phyloP scores from a whole-genome alignment of 2,888 invertebrate genomes.

The Odontocerum albicorne region DNA sequence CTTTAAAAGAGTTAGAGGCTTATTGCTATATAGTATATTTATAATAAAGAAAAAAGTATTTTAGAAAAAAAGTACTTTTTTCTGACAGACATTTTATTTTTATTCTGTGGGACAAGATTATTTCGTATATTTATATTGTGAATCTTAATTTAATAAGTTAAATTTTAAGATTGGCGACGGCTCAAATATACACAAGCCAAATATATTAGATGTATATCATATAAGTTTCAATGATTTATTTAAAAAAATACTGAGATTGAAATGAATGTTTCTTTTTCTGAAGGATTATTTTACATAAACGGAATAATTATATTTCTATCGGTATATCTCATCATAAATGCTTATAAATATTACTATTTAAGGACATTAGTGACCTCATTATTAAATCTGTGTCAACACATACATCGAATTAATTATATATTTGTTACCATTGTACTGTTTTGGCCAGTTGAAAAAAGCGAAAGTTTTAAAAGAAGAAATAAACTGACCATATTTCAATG shows the following conservation, averaged over 20 bases:
- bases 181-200: slow-evolving; percentile 26
- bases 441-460: no score
- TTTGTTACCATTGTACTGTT: slow-evolving; percentile 11
- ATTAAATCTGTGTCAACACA: no score
- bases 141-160: slow-evolving; percentile 7
- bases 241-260: slow-evolving; percentile 1
- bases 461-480: no score
- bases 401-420: no score
- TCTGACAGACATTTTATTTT: not conserved
- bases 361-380: slow-evolving; percentile 16
- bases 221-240: slow-evolving; percentile 5
- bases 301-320: not conserved
- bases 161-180: slow-evolving; percentile 22
- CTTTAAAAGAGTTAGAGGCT: slow-evolving; percentile 14
- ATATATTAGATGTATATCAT: slow-evolving; percentile 11
- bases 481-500: no score
- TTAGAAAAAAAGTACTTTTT: no score
- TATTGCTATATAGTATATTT: not conserved
- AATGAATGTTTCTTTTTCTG: slow-evolving; percentile 3
- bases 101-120: not conserved
- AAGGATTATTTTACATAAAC: slow-evolving; percentile 5
- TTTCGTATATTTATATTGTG: not conserved
- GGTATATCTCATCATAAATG: slow-evolving; percentile 6
- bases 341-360: slow-evolving; percentile 14
- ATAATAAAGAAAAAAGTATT: not conserved